Evolutionary conservation across 2,888 invertebrate genomes (phyloP).

Genomic region (Hartigia nigra): DNA sequence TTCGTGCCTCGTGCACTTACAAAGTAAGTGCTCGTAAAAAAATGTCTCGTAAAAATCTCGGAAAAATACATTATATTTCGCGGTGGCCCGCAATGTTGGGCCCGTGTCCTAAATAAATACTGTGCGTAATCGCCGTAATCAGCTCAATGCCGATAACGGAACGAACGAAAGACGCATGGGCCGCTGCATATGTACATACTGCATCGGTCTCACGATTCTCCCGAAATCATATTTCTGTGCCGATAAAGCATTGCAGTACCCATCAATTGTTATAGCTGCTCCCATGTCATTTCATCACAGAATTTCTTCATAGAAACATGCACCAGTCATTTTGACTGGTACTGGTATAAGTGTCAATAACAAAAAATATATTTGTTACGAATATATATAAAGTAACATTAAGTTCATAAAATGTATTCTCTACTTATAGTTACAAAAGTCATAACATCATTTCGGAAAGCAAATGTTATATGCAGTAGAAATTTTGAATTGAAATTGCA

Average conservation of each 20-base stretch:
- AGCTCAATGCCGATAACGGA: too few species aligned
- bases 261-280: constrained; percentile 5
- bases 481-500: constrained; percentile 28
- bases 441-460: constrained; percentile 24
- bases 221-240: too few species aligned
- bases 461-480: constrained; percentile 27
- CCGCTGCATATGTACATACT: too few species aligned
- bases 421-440: constrained; percentile 29
- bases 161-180: too few species aligned
- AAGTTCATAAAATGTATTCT: constrained; percentile 23
- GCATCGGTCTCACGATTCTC: too few species aligned
- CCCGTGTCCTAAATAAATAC: too few species aligned
- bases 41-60: too few species aligned
- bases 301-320: constrained; percentile 28
- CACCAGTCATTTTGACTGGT: constrained; percentile 27
- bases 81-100: too few species aligned
- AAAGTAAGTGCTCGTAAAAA: too few species aligned
- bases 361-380: constrained; percentile 24
- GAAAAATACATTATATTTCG: too few species aligned
- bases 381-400: constrained; percentile 23
- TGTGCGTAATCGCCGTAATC: too few species aligned
- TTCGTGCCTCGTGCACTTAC: too few species aligned
- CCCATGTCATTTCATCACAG: constrained; percentile 1
- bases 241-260: constrained; percentile 6
- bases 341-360: constrained; percentile 22